These are phyloP conservation scores for Coranthus polyacanthus DNA, from an alignment of 2,797 vertebrate genomes.

Conservation along the genomic window DNA sequence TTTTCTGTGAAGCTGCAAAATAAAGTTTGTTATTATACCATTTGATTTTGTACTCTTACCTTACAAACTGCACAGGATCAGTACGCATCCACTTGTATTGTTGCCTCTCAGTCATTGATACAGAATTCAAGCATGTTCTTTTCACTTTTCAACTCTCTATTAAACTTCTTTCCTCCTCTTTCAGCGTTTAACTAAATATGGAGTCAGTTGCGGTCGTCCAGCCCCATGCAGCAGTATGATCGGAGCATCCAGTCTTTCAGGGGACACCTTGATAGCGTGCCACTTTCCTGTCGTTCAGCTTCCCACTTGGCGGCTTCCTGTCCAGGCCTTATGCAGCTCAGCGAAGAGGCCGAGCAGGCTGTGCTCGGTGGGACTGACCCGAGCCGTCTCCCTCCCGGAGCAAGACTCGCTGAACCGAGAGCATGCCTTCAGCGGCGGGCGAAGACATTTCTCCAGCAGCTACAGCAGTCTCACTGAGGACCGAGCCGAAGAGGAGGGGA, in stretches of 20 bases:
- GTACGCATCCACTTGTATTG: background rate
- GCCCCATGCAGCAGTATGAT: constrained; percentile 85
- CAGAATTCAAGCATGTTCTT: background rate
- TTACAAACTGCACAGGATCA: no score
- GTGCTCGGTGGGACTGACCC: constrained; percentile 84
- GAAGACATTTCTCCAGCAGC: constrained; percentile 77
- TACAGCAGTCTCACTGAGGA: constrained; percentile 76
- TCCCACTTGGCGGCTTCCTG: constrained; percentile 89
- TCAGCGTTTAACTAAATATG: constrained; percentile 50
- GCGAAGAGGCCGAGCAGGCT: constrained; percentile 86
- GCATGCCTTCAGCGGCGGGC: constrained; percentile 79
- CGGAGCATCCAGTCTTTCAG: constrained; percentile 89
- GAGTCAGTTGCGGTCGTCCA: constrained; percentile 11
- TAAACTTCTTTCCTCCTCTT: constrained; percentile 12
- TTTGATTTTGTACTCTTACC: no score
- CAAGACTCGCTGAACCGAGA: constrained; percentile 86
- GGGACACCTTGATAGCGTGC: constrained; percentile 92
- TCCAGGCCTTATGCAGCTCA: constrained; percentile 84
- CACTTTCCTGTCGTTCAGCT: constrained; percentile 91
- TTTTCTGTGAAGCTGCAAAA: no score
- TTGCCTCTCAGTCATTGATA: constrained; percentile 1
- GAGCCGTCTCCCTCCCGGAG: constrained; percentile 87
- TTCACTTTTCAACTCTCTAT: background rate
- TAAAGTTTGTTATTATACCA: no score
- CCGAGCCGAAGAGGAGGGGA: constrained; percentile 71